Evolutionary conservation across 1,140 invertebrate genomes (phyloP).

Genomic region (Anoplolepis gracilipes): DNA sequence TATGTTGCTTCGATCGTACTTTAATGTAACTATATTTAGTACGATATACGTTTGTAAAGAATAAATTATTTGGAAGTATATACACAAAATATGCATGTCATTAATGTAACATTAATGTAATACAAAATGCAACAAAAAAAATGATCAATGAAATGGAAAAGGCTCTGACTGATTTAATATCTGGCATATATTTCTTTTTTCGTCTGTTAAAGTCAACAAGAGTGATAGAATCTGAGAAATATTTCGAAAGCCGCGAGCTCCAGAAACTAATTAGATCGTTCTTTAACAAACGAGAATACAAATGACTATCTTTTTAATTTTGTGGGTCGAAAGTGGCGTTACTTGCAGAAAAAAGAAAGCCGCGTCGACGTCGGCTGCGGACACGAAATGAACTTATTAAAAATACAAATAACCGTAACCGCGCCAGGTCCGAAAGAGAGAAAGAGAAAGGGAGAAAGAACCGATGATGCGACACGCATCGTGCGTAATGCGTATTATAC

Average conservation of each 20-base stretch:
- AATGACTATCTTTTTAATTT: conserved; percentile 10
- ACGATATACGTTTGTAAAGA: not conserved
- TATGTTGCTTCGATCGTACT: not conserved
- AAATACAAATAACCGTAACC: conserved; percentile 73
- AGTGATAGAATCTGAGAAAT: not conserved
- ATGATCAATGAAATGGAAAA: too few relatives aligned
- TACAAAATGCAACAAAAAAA: too few relatives aligned
- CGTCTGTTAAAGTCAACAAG: not conserved
- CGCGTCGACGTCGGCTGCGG: conserved; percentile 12
- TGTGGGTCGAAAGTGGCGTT: conserved; percentile 25
- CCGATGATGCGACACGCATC: conserved; percentile 71
- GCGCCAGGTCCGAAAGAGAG: conserved; percentile 29
- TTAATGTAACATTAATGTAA: too few relatives aligned
- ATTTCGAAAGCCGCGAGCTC: not conserved
- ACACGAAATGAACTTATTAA: conserved; percentile 72
- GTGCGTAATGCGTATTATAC: conserved; percentile 71
- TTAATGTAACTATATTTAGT: not conserved
- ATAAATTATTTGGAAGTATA: too few relatives aligned
- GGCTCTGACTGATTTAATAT: too few relatives aligned
- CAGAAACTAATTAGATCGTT: conserved; percentile 36
- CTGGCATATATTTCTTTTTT: not conserved
- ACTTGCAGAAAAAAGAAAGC: conserved; percentile 22
- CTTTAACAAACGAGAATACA: conserved; percentile 36
- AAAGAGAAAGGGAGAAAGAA: not conserved
- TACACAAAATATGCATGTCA: too few relatives aligned